Base-by-base conservation (phyloP, 2,888 invertebrate species). In the Gandaritis pyraliata region DNA sequence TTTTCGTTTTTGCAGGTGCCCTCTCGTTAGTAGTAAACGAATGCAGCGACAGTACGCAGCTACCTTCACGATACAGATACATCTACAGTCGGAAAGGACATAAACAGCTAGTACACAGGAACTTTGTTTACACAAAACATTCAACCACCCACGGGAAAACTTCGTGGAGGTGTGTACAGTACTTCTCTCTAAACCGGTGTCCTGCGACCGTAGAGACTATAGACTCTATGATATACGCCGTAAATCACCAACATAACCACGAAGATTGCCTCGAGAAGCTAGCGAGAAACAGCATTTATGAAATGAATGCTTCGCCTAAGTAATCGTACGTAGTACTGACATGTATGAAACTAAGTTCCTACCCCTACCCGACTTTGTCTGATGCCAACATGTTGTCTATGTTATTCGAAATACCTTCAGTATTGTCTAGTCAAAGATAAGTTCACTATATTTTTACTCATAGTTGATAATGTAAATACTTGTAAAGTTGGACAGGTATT, bases 81-180 rank as follows among this genome's bases (percentile, higher is more conserved):
- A 93, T 93, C 73, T 93, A 89, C 76, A 93, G 93, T 75, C 86
- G 93, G 60, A 93, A 93, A 72, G 93, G 93, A 4, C 93, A 93
- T 75, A 93, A 92, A 78, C 93, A 93, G 69, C 79, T 93, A 70
- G 92, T 93, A 48, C 90, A 92, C 78, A 88, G 87, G 87, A 92
- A 92, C 75, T 93, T 92, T 77, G 92, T 93, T 36, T 93, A 92
- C 70, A 93, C 93, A 7, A 93, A 93, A 78, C 93, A 93, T 77
- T 93, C 93, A 0, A 93, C 93, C 0, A 91, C 90, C 0, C 91
- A 93, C 52, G 93, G 93, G 1, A 93, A 93, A 68, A 93, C 93
- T 0, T 92, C 92, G 0, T 93, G 93, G 93, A 74, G 93, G 41
- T 93, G 93, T 73, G 93, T 93, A 10, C 93, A 93, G 67, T 93